Conservation (phyloP, 1,140 invertebrate genomes). For the Globodera ellingtonae region DNA sequence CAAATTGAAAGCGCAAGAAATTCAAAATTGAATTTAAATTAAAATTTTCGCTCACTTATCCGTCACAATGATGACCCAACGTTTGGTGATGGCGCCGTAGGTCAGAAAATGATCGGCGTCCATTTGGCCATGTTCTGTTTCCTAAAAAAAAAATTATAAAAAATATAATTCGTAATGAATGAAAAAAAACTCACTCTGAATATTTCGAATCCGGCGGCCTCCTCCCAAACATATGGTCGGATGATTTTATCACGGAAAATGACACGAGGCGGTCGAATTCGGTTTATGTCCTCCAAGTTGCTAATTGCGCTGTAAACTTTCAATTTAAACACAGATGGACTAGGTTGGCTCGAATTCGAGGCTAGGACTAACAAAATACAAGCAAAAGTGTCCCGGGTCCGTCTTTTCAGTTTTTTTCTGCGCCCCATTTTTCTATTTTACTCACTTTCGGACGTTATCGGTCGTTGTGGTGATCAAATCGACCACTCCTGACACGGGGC, state of each 20-base stretch:
- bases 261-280: constrained; percentile 80
- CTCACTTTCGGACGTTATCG: constrained; percentile 82
- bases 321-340: too few relatives aligned
- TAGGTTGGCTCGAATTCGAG: too few relatives aligned
- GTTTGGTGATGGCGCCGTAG: constrained; percentile 74
- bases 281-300: constrained; percentile 75
- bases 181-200: constrained; percentile 49
- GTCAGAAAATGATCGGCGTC: constrained; percentile 82
- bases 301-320: constrained; percentile 74
- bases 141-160: constrained; percentile 67
- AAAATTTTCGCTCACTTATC: constrained; percentile 75
- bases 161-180: neutral
- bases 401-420: too few relatives aligned
- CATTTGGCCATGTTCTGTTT: constrained; percentile 80
- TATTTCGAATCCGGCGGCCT: constrained; percentile 78
- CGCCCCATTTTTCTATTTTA: too few relatives aligned
- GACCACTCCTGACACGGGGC: constrained; percentile 91
- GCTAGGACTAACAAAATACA: too few relatives aligned
- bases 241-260: constrained; percentile 82
- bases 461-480: constrained; percentile 96
- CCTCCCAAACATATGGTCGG: constrained; percentile 78
- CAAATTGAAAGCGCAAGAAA: neutral
- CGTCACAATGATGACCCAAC: constrained; percentile 81
- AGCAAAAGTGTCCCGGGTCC: too few relatives aligned
- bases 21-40: too few relatives aligned